Percentiles rank a stretch among this genome's conserved stretches.
phyloP scores from a whole-genome alignment of 2,888 invertebrate species.

The Eumerus sabulonum region DNA sequence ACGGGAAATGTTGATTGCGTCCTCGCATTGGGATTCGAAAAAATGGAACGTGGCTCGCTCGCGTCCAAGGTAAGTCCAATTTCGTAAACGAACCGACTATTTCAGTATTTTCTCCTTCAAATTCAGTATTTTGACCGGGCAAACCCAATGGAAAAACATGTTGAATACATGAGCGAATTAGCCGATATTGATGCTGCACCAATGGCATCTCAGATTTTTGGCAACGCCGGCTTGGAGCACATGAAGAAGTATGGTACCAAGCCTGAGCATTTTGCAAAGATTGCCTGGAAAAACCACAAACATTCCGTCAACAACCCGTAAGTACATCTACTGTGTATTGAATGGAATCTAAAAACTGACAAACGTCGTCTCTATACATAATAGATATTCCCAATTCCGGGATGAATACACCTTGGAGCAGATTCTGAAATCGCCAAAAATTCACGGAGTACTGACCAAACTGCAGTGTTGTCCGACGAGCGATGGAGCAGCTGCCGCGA shows the following conservation, averaged over 20 bases:
- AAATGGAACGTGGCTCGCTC: slow-evolving; percentile 97
- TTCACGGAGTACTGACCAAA: slow-evolving; percentile 96
- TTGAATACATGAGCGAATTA: slow-evolving; percentile 90
- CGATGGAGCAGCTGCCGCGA: slow-evolving; percentile 97
- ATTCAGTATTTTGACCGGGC: slow-evolving; percentile 87
- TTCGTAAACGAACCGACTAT: neutral
- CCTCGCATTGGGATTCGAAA: slow-evolving; percentile 97
- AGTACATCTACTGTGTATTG: slow-evolving; percentile 75
- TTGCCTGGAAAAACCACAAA: slow-evolving; percentile 98
- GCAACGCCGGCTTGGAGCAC: slow-evolving; percentile 96
- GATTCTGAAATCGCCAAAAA: slow-evolving; percentile 91
- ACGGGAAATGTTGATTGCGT: slow-evolving; percentile 92
- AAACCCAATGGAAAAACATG: slow-evolving; percentile 93
- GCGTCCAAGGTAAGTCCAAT: slow-evolving; percentile 81
- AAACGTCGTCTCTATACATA: too few species aligned
- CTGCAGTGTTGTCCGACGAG: slow-evolving; percentile 99
- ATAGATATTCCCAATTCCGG: slow-evolving; percentile 93
- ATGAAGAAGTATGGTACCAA: slow-evolving; percentile 91
- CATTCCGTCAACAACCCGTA: slow-evolving; percentile 97
- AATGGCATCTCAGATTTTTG: slow-evolving; percentile 96
- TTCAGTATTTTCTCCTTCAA: neutral
- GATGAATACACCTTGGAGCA: slow-evolving; percentile 95
- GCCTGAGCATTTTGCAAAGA: slow-evolving; percentile 96
- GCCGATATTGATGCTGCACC: slow-evolving; percentile 91
- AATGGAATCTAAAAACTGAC: neutral